A percentile compares a stretch with the other conserved stretches of the same genome.
Conservation (phyloP, 2,113 vertebrate genomes). For the Ictalurus furcatus region DNA sequence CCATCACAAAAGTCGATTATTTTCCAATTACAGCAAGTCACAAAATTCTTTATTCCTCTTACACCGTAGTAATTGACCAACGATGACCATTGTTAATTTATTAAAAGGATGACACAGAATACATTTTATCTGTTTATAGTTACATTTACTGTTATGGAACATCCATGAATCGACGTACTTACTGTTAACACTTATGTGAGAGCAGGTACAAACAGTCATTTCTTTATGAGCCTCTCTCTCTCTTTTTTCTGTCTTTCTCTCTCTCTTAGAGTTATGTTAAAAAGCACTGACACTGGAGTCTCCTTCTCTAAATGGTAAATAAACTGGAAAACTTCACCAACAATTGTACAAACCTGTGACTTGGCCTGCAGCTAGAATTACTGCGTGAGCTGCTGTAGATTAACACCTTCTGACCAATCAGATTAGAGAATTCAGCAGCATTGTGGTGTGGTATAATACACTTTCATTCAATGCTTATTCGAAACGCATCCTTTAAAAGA, state of each 20-base stretch:
- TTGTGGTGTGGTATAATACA: neutral
- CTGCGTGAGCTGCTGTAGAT: neutral
- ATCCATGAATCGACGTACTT: neutral
- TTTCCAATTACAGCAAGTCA: neutral
- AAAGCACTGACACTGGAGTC: neutral
- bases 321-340: neutral
- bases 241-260: neutral
- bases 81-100: neutral
- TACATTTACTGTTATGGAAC: neutral
- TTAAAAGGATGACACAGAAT: neutral
- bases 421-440: neutral
- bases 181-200: neutral
- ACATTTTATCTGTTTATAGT: neutral
- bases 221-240: neutral
- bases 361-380: neutral
- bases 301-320: neutral
- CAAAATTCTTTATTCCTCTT: neutral
- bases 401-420: neutral
- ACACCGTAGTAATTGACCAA: neutral
- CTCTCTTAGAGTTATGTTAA: neutral
- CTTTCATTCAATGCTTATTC: neutral
- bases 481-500: neutral
- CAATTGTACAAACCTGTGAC: neutral
- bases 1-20: neutral
- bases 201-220: neutral